Evolutionary conservation across 2,888 invertebrate species (phyloP), one percentile per base, ranked within the genome.

Genomic region (Drosophila ezoana): DNA sequence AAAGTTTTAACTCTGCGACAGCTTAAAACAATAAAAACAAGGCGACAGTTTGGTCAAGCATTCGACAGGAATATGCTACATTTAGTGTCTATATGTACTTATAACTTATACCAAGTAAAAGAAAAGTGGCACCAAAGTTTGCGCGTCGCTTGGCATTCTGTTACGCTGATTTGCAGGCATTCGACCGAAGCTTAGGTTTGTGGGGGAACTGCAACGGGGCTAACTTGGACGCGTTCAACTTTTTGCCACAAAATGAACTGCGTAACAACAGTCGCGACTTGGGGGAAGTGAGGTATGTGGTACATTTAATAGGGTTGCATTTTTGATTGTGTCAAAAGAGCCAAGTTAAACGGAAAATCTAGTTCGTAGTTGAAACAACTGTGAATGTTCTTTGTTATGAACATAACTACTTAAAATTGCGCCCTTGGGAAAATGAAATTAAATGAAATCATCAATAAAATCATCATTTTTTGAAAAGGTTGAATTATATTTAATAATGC

Each of bases 1-100:
- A 54, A 82, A 82, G 72, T 85, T 82, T 82, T 32, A 41, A 45
- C 65, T 49, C 65, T 43, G 60, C 67, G 71, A 70, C 65, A 72
- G 74, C 81, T 68, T 79, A 83, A 76, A 71, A 80, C 78, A 80
- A 78, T 64, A 64, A 72, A 53, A 59, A 68, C 65, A 43, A 56
- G 32, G 52, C 43, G 14, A 4, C 41, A 35, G 54, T 48, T 48
- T 52, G 66, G 57, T 67, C 59, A 63, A 72, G 40, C 60, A 57
- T 23, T 16, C 40, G 23, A 48, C 13, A 33, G 28, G 9, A 68
- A 72, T 47, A 13, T n/a, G 13, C 32, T 40, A 5, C 28, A 41
- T 33, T 23, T 35, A 23, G 54, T 20, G 10, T 45, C 10, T 10
- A 53, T 56, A 20, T 18, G 9, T 14, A 11, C 33, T 10, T 35